Base-by-base conservation (phyloP, 2,113 vertebrate genomes). In the Electrona antarctica region DNA sequence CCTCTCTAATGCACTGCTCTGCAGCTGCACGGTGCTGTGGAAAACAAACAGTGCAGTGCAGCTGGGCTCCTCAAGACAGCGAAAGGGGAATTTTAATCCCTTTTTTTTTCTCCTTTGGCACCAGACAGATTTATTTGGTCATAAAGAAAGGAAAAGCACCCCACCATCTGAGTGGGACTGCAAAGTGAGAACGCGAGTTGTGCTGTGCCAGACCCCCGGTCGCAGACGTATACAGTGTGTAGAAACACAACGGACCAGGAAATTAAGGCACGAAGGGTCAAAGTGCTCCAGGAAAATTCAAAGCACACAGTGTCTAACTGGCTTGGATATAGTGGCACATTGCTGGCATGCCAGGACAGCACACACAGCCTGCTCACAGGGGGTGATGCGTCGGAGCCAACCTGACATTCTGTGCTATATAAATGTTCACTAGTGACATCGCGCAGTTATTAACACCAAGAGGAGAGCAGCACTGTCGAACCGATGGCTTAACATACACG, bases 61-160 rank as follows among this genome's bases (percentile, higher is more conserved):
- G 93, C 93, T 93, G 93, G 92, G 87, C 82, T 92, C 87, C 88
- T 83, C 89, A 90, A 91, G 86, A 93, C 84, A 87, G 91, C 76
- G 60, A 91, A 90, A 86, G 87, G 89, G 92, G 92, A 92, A 94
- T 93, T 93, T 93, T 92, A 93, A 94, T 92, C 88, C 92, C 71
- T 60, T 84, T 89, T 91, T 90, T 79, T 83, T 79, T 28, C 51
- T 86, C 81, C 73, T 92, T 92, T 93, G 91, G 92, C 91, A 90
- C 84, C 70, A 55, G 80, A 82, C 74, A 89, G 90, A 93, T 93
- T 92, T 92, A 93, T 93, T 91, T 86, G 88, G 85, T 92, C 91
- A 86, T 92, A 91, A 93, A 92, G 83, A 87, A 85, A 89, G 80
- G 82, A 90, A 89, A 89, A 89, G 82, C 82, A 85, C 78, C 80